Conservation (phyloP, 64 coral and sea anemone species). For the Platygyra sinensis region DNA sequence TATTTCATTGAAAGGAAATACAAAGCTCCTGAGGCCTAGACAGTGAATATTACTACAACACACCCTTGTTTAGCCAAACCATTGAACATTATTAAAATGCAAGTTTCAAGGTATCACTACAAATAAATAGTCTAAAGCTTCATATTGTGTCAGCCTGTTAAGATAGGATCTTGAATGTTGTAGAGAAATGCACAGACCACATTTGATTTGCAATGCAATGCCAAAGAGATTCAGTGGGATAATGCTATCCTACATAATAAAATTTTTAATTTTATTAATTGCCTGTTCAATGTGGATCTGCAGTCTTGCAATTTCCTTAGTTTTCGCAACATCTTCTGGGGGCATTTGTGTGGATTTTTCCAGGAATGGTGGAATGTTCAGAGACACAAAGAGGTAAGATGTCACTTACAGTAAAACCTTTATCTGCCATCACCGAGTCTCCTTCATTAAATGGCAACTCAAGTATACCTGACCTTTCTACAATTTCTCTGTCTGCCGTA, state of each 20-base stretch:
- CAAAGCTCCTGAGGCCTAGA: slow-evolving; percentile 8
- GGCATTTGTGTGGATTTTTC: no score
- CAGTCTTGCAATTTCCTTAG: no score
- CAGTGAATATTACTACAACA: slow-evolving; percentile 8
- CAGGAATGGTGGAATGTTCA: no score
- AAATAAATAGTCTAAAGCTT: slow-evolving; percentile 11
- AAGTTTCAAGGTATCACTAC: not conserved
- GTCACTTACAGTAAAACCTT: no score
- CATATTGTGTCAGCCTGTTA: not conserved
- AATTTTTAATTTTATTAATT: not conserved
- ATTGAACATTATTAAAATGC: not conserved
- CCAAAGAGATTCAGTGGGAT: not conserved
- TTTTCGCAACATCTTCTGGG: no score
- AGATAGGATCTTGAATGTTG: slow-evolving; percentile 23
- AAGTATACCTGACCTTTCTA: slow-evolving; percentile 1
- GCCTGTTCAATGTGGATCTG: no score
- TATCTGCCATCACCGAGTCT: no score
- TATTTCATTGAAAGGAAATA: slow-evolving; percentile 20
- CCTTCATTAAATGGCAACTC: slow-evolving; percentile 3
- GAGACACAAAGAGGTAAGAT: no score
- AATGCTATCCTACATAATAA: no score
- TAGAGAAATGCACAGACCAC: slow-evolving; percentile 16
- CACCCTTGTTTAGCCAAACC: no score
- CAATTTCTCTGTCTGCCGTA: slow-evolving; percentile 18
- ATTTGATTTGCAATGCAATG: slow-evolving; percentile 17